phyloP scores from a whole-genome alignment of 2,888 invertebrate species.

The Philopedon plagiatum region DNA sequence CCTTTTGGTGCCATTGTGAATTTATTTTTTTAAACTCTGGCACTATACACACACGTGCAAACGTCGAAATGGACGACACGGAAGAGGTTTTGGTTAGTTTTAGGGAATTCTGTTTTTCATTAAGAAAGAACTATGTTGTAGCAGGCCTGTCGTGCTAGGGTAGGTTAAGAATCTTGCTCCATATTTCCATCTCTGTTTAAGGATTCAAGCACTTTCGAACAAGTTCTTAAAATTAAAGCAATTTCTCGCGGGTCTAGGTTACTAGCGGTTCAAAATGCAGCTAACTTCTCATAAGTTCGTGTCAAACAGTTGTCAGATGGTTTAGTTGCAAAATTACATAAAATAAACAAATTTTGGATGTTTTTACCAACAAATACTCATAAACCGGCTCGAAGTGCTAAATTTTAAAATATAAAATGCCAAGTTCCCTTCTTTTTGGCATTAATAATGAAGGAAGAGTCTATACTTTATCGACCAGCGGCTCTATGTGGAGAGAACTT shows the following conservation, averaged over 20 bases:
- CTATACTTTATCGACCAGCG: conserved; percentile 85
- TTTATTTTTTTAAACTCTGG: conserved; percentile 41
- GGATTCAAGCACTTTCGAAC: neutral
- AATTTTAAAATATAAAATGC: conserved; percentile 54
- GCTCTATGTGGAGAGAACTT: conserved; percentile 89
- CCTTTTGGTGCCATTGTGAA: conserved; percentile 76
- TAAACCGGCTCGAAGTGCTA: neutral
- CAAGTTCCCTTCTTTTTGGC: conserved; percentile 78
- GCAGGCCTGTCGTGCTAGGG: neutral
- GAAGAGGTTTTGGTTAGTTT: conserved; percentile 31
- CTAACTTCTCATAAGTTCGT: neutral
- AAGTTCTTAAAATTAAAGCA: neutral
- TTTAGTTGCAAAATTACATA: neutral
- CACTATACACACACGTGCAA: conserved; percentile 48
- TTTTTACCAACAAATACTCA: neutral
- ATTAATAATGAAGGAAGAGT: conserved; percentile 92
- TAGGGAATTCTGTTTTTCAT: neutral
- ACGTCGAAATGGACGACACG: conserved; percentile 47
- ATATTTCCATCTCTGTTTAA: neutral
- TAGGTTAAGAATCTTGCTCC: neutral
- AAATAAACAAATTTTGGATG: conserved; percentile 21
- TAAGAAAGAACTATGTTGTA: neutral
- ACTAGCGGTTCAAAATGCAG: no score
- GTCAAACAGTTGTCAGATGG: neutral
- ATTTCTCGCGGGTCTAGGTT: neutral